These are phyloP conservation scores for Sepioteuthis lessoniana DNA, from an alignment of 2,888 invertebrate genomes.

Conservation along the genomic window DNA sequence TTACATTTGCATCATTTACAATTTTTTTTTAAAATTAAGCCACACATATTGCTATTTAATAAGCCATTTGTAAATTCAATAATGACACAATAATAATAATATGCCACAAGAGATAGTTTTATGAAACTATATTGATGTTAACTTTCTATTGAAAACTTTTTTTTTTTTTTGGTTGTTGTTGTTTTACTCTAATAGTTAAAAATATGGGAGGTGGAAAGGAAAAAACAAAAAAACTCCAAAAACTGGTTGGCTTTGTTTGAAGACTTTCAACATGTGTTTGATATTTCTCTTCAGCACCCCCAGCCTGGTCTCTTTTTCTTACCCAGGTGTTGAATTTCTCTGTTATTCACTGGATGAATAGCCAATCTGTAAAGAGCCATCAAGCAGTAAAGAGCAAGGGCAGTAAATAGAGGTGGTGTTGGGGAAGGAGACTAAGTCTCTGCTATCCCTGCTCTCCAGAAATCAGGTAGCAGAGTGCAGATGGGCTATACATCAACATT, in stretches of 20 bases:
- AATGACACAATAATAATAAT: no score
- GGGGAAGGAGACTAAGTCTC: background rate
- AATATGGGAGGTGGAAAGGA: background rate
- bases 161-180: no score
- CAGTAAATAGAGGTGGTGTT: no score
- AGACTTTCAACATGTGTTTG: background rate
- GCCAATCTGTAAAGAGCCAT: background rate
- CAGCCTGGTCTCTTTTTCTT: no score
- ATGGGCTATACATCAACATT: background rate
- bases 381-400: background rate
- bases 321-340: background rate
- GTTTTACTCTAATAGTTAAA: no score
- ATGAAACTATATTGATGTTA: background rate
- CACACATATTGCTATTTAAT: no score
- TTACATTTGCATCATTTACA: no score
- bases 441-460: background rate
- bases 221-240: background rate
- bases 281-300: background rate
- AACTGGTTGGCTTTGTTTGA: background rate
- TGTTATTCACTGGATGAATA: background rate
- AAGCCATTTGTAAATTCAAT: no score
- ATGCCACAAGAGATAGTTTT: background rate
- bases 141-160: background rate
- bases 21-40: no score
- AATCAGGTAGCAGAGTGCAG: background rate